Evolutionary conservation across 2,113 vertebrate genomes (phyloP), one percentile per base, ranked within the genome.

Genomic region (Centropus unirufus): DNA sequence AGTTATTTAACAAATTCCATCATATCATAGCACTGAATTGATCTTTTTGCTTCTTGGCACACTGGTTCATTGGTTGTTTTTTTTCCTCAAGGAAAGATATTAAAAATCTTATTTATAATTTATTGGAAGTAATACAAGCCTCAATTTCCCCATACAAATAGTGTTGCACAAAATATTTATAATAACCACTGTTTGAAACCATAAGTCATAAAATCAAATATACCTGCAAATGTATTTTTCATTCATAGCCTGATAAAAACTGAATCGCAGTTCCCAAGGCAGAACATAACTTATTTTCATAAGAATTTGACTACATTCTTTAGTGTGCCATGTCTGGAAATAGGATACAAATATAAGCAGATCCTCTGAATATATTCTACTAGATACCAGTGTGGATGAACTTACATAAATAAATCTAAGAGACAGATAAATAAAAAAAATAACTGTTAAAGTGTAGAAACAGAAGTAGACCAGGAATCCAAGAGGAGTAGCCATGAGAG

Each of bases 1-100:
- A 93, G n/a, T 91, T 95, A 89, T 44, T 92, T 97, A 95, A 91
- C 23, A 64, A 91, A 90, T 87, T 79, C 47, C n/a, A 68, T 90
- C 34, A 69, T 67, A 20, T 20, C 24, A 36, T 40, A 72, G 4
- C 51, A 95, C 58, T 90, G 62, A 96, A 61, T 10, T 69, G 49
- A 87, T 94, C 63, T 90, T 69, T 46, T 68, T 90, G 21, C 30
- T 80, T 95, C 57, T 86, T 92, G 42, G n/a, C 12, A 78, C 3
- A 69, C 4, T 46, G 17, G 7, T 39, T 81, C 77, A 4, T 12
- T 21, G 11, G 14, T 21, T 12, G 32, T 6, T 75, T 39, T 27
- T 22, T 54, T n/a, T 36, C 27, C 72, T 54, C 40, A 61, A 88
- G 30, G 13, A 92, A 80, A 32, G 4, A 36, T 64, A 17, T 77